Percentiles rank a stretch among this genome's conserved stretches.
Conservation (phyloP, 2,797 vertebrate species). For the Micrastur ruficollis region DNA sequence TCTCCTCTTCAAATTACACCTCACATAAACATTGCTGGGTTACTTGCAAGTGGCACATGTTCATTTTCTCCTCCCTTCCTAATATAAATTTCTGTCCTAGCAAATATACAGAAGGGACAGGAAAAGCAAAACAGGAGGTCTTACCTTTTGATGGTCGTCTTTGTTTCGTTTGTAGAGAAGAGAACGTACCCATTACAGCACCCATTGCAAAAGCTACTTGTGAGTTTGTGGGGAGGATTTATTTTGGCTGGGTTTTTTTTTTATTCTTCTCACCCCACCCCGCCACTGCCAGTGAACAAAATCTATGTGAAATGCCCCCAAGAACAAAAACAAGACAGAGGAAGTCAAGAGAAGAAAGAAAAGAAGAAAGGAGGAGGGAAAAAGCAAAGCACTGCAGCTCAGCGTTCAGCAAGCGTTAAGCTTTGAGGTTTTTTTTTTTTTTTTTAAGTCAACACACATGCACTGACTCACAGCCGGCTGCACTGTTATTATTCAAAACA, state of each 20-base stretch:
- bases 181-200: constrained; percentile 97
- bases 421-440: constrained; percentile 60
- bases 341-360: constrained; percentile 44
- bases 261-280: not conserved
- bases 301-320: constrained; percentile 48
- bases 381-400: constrained; percentile 72
- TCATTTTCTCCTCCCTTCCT: constrained; percentile 8
- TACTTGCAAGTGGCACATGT: constrained; percentile 52
- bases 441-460: constrained; percentile 74
- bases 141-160: constrained; percentile 94
- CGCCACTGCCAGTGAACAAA: constrained; percentile 38
- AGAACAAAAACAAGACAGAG: constrained; percentile 21
- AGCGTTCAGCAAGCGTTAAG: constrained; percentile 70
- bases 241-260: not conserved
- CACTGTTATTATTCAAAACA: constrained; percentile 72
- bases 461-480: constrained; percentile 73
- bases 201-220: constrained; percentile 83
- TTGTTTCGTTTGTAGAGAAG: constrained; percentile 97
- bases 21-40: not conserved
- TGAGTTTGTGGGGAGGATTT: constrained; percentile 42
- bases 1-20: constrained; percentile 18
- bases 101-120: constrained; percentile 6
- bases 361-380: constrained; percentile 44
- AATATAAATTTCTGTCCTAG: not conserved
- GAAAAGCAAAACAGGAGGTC: constrained; percentile 58